Evolutionary conservation across 2,888 invertebrate species (phyloP).

Genomic region (Cabera pusaria): DNA sequence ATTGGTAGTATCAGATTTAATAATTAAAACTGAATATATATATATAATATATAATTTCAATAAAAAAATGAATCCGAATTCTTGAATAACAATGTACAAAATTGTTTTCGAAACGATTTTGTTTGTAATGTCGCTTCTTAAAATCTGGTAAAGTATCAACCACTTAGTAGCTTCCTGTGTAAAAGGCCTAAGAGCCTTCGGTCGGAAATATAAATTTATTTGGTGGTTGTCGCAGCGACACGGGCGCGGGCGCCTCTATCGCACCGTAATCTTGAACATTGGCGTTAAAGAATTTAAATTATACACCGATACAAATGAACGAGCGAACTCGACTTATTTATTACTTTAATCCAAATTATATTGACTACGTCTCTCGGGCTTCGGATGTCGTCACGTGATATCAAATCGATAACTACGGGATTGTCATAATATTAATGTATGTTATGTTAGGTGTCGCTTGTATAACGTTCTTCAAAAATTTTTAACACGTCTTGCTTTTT

Average conservation of each 20-base stretch:
- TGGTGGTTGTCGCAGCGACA: conserved; percentile 76
- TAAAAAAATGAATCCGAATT: no score
- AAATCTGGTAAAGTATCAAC: no score
- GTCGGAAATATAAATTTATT: conserved; percentile 83
- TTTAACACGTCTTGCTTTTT: no score
- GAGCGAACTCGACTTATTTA: conserved; percentile 77
- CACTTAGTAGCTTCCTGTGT: no score
- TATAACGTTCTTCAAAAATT: no score
- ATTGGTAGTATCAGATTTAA: no score
- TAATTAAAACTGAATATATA: no score
- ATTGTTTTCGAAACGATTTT: no score
- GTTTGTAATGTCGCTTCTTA: no score
- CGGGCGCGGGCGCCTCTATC: conserved; percentile 80
- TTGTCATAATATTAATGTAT: conserved; percentile 4
- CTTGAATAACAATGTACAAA: no score
- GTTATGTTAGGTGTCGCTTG: no score
- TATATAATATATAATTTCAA: no score
- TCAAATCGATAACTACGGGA: conserved; percentile 3
- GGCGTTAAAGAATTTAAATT: conserved; percentile 84
- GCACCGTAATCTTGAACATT: conserved; percentile 82
- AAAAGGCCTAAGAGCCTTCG: conserved; percentile 52
- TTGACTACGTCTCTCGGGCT: conserved; percentile 72
- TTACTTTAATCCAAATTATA: conserved; percentile 80
- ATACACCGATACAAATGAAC: conserved; percentile 83
- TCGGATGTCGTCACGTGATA: conserved; percentile 68